Base-by-base conservation (phyloP, 35 echinoderm and acorn worm genomes). In the Antedon bifida region DNA sequence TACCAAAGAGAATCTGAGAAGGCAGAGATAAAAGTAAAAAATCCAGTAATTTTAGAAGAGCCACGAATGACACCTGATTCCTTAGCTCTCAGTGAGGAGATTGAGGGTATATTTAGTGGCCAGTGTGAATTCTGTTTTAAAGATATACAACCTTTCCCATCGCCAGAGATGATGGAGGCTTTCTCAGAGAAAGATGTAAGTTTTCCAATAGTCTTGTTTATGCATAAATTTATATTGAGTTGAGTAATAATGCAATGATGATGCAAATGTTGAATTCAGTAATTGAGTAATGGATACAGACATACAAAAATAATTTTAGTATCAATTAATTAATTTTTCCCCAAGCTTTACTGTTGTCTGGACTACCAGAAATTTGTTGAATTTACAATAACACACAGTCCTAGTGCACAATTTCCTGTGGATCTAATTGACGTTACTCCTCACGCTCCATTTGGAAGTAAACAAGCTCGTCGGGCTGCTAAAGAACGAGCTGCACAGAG, bases 391-490 rank as follows among this genome's bases (percentile, higher is more conserved):
- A 87, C 81, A 16, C 86, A 97, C 84, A 85, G 85, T 4, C 82
- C 94, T 0, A 76, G 87, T 35, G 85, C 81, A 0, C 73, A 74
- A 16, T 83, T 90, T 31, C 82, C 87, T 5, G 77, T 81, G 19
- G 94, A 97, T 34, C 26, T 90, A 75, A 97, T 97, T 5, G 94
- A 97, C 87, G 90, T 97, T 11, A 78, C 88, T n/a, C 94, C 94
- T 11, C 94, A 97, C 36, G 90, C 94, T 21, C 94, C 94, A 5
- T 97, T 90, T 56, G 94, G 94, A 36, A 97, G 94, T 85, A 97
- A 97, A 74, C 94, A 97, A 83, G 94, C 94, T 28, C 55, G 94
- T 26, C 42, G 94, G 74, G 94, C 94, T 0, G 94, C 94, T 32
- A 97, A 97, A 31, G 94, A 97, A 82, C 75, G 94, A 14, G 94